Conservation (phyloP, 2,797 vertebrate species). For the Microchirus variegatus region DNA sequence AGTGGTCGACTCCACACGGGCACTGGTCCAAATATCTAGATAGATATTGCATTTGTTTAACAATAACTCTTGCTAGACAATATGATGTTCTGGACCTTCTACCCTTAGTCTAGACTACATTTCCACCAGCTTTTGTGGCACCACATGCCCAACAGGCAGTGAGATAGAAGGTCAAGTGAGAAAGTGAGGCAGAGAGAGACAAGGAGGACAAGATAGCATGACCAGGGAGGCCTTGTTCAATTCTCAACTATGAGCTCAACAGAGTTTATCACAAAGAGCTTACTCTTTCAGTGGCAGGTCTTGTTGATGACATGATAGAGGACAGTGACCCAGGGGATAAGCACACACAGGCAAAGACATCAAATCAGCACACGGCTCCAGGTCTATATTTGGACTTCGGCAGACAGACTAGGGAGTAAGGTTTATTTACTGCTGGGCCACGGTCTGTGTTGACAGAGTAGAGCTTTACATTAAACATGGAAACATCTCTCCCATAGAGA, state of each 20-base stretch:
- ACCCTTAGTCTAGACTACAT: not conserved
- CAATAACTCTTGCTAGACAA: too few species aligned
- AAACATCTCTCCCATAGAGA: constrained; percentile 18
- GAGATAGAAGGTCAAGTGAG: not conserved
- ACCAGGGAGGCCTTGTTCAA: constrained; percentile 36
- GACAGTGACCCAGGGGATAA: constrained; percentile 50
- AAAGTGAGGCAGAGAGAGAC: not conserved
- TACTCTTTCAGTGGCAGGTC: constrained; percentile 43
- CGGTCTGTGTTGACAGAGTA: not conserved
- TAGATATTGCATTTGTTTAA: too few species aligned
- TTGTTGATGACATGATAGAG: constrained; percentile 66
- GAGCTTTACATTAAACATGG: not conserved
- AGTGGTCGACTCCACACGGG: too few species aligned
- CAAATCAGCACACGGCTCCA: constrained; percentile 48
- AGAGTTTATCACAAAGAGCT: constrained; percentile 57
- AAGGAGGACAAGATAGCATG: constrained; percentile 11
- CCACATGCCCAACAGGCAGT: not conserved
- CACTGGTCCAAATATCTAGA: too few species aligned
- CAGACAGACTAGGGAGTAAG: constrained; percentile 26
- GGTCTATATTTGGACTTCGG: constrained; percentile 47
- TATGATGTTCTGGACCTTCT: too few species aligned
- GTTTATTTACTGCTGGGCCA: constrained; percentile 11
- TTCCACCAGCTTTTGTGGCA: not conserved
- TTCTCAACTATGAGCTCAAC: constrained; percentile 51
- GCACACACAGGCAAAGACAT: constrained; percentile 43